Evolutionary conservation across 2,797 vertebrate species (phyloP).

Genomic region (Muraenolepis orangiensis): DNA sequence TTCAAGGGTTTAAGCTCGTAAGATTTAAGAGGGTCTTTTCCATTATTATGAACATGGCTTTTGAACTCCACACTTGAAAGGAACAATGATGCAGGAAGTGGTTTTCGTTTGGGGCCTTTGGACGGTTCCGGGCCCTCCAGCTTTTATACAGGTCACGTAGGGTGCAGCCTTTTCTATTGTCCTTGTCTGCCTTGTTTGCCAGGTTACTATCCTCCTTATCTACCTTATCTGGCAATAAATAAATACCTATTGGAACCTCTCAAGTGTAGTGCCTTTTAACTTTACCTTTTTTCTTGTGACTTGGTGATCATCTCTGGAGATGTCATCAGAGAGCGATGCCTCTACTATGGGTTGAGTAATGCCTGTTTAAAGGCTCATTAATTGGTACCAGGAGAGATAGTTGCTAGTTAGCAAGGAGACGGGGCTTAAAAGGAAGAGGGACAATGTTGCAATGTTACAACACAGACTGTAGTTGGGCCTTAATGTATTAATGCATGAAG

Average conservation of each 20-base stretch:
- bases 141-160: not conserved
- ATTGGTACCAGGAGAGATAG: not conserved
- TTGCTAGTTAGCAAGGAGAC: not conserved
- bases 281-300: not conserved
- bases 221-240: not conserved
- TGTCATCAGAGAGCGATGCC: not conserved
- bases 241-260: not conserved
- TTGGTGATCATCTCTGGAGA: not conserved
- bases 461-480: not conserved
- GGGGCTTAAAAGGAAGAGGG: not conserved
- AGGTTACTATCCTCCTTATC: not conserved
- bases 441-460: not conserved
- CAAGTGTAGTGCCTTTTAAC: not conserved
- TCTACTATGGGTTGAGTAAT: not conserved
- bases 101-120: not conserved
- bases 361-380: not conserved
- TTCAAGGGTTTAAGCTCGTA: not conserved
- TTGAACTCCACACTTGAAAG: constrained; percentile 3
- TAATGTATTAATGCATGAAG: not conserved
- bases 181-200: not conserved
- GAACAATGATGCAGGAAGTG: not conserved
- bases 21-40: not conserved
- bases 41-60: not conserved
- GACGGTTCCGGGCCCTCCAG: not conserved
- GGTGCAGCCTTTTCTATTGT: not conserved